Base-by-base conservation (phyloP, 2,888 invertebrate genomes). In the Cosmorhoe ocellata region DNA sequence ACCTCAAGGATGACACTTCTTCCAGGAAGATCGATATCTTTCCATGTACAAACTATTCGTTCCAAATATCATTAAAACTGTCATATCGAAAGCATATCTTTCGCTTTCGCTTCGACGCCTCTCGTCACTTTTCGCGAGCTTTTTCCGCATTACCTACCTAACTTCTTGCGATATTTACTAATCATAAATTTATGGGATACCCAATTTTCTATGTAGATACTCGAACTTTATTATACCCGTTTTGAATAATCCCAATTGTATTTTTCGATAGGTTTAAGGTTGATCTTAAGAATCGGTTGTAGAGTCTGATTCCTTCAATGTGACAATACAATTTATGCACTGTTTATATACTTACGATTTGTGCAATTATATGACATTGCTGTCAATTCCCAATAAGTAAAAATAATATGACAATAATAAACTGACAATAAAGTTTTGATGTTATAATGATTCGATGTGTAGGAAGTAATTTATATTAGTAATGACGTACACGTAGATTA, bases 1-100 rank as follows among this genome's bases (percentile, higher is more conserved):
- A 67, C 63, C 61, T 49, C 65, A 64, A 64, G 68, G 67, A 73
- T 58, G 64, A 65, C 59, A 64, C 58, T 65, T 64, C 74, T 60
- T 67, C 64, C 71, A 65, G 71, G 67, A 71, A 74, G 61, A 68
- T 68, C 12, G 51, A 63, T 71, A 66, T 66, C 51, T 64, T 69
- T 72, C 69, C 67, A 68, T 75, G 81, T 81, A 84, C 83, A 84
- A 84, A 76, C 58, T 43, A 49, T 42, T 54, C 26, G 56, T 24
- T 53, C 30, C 59, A 63, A n/a, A 63, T 69, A 70, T 79, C 67
- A 70, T 65, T 73, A 71, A 72, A 68, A 52, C 67, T 57, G 73
- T 74, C 87, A 87, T 89, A 88, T 88, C 88, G 79, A 69, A 79
- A 78, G 81, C 89, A 89, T 89, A 89, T 89, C 87, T 69, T 64